These are phyloP conservation scores for Pristis pectinata DNA, from an alignment of 2,797 vertebrate species.

Conservation along the genomic window DNA sequence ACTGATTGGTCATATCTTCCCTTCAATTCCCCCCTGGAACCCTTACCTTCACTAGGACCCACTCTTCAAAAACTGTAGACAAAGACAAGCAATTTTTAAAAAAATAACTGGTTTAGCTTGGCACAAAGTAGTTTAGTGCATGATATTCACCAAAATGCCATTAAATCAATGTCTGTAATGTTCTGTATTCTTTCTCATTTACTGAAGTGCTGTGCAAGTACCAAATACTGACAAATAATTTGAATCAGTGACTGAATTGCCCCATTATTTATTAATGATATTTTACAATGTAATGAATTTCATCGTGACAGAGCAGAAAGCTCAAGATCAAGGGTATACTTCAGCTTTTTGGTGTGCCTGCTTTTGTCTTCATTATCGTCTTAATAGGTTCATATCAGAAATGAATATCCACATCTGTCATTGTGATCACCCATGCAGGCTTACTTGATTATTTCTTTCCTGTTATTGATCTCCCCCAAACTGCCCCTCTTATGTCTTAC, in stretches of 20 bases:
- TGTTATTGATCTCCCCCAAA: neutral
- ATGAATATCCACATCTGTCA: constrained; percentile 19
- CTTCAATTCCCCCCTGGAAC: neutral
- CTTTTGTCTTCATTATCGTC: constrained; percentile 24
- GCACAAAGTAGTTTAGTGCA: neutral
- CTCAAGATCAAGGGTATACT: constrained; percentile 17
- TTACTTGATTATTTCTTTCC: neutral
- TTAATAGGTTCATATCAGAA: constrained; percentile 23
- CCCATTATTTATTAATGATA: constrained; percentile 22
- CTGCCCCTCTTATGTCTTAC: neutral
- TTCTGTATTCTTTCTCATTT: constrained; percentile 13
- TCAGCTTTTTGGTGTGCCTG: neutral
- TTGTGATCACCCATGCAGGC: constrained; percentile 15
- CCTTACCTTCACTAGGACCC: neutral
- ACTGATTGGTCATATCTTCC: too few relatives aligned
- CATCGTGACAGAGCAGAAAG: constrained; percentile 9
- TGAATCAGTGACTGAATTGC: neutral
- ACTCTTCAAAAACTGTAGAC: neutral
- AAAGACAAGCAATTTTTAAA: neutral
- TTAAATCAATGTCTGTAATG: neutral
- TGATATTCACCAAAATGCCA: neutral
- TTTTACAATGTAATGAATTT: constrained; percentile 22
- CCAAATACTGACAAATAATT: constrained; percentile 18
- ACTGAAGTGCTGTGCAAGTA: neutral
- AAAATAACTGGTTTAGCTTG: neutral